Base-by-base conservation (phyloP, 2,113 vertebrate genomes). In the Hyperopisus bebe region DNA sequence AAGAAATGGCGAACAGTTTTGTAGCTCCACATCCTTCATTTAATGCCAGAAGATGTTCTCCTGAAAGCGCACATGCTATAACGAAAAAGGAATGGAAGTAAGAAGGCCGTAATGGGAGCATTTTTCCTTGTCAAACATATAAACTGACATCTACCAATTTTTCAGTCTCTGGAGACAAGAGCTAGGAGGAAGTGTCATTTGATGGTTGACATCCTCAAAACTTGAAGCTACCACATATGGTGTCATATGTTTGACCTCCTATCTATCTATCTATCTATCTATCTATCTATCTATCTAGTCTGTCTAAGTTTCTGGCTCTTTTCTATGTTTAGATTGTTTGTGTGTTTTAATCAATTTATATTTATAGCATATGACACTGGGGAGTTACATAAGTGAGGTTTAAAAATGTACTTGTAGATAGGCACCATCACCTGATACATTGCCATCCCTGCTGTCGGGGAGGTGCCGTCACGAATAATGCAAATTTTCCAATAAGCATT, bases 131-230 rank as follows among this genome's bases (percentile, higher is more conserved):
- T 89, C 89, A 89, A 35, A 89, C 84, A 89, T 85, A 53, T 62
- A 83, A 89, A 89, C 89, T 89, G 89, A 89, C 89, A 89, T 89
- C 21, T 70, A 89, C 50, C 55, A 89, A 85, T 89, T 89, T 89
- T 85, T 89, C 82, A 46, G 82, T 82, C 44, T 66, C 83, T 27
- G 44, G 39, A 83, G 53, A 66, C 84, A 50, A 84, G 82, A 89
- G 89, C 39, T 31, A 19, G 31, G 89, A 17, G 89, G 55, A 86
- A 85, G 89, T 39, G 24, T 44, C 85, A 80, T 85, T 35, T 85
- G 82, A 84, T 62, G 58, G 80, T 13, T 89, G 89, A 46, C 82
- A 89, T n/a, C 44, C 35, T 48, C 8, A 53, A 66, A 58, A 85
- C 53, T 66, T 62, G 82, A 53, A 55, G 39, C 31, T 66, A 62